Evolutionary conservation across 2,797 vertebrate genomes (phyloP).

Genomic region (Carcharodon carcharias): DNA sequence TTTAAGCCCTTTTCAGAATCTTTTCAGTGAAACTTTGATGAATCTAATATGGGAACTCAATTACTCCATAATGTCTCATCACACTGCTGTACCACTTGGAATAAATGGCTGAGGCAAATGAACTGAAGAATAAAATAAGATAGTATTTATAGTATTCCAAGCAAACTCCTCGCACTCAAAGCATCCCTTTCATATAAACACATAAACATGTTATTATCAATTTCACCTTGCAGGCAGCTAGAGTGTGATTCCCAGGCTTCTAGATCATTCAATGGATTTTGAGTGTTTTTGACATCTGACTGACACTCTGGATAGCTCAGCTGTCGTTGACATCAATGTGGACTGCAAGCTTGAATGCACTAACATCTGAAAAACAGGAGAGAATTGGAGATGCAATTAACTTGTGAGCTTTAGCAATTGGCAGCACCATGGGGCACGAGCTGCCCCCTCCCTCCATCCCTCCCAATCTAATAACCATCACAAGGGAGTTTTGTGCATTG

Average conservation of each 20-base stretch:
- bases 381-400: slow-evolving; percentile 11
- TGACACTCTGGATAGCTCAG: neutral
- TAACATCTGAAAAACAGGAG: slow-evolving; percentile 12
- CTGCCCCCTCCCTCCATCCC: neutral
- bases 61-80: neutral
- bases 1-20: neutral
- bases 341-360: slow-evolving; percentile 2
- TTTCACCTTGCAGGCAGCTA: neutral
- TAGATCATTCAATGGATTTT: neutral
- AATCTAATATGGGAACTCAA: neutral
- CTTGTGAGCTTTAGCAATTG: slow-evolving; percentile 7
- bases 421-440: neutral
- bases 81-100: neutral
- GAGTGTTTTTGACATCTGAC: slow-evolving; percentile 8
- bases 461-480: neutral
- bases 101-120: neutral
- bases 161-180: neutral
- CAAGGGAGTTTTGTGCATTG: neutral
- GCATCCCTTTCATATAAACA: neutral
- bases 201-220: neutral
- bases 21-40: neutral
- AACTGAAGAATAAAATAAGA: neutral
- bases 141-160: neutral
- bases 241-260: neutral
- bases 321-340: neutral